Evolutionary conservation across 2,888 invertebrate species (phyloP), one percentile per base, ranked within the genome.

Genomic region (Torymus texanus): DNA sequence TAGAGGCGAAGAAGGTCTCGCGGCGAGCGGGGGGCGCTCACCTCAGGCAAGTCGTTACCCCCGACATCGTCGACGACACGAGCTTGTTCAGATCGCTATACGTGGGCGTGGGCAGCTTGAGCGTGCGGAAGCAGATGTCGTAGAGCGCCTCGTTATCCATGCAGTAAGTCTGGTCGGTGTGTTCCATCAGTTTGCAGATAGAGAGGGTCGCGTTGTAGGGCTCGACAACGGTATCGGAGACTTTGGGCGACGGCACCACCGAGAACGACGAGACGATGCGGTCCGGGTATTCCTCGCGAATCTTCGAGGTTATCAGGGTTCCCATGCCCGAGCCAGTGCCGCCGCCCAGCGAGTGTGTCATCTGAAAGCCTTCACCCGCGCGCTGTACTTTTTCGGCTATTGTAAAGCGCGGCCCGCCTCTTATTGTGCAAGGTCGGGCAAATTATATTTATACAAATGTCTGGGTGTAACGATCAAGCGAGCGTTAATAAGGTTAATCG

Each of bases 71-170:
- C 77, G 95, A 93, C 53, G 96, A 95, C 68, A 97, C 97, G 84
- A 98, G 92, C 91, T 98, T 96, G 92, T 98, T 98, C 83, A 98
- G 92, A 91, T 98, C 97, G 85, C 97, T 96, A 90, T 98, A 98
- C 24, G 97, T 97, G 82, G 97, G 97, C 55, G 96, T 96, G 84
- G 94, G 94, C 56, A 97, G 12, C 91, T 97, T 97, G 84, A 97
- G 92, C 73, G 97, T 97, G 85, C 97, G 93, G 93, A 96, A 97
- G 92, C 97, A 97, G 90, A 97, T 97, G 90, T 97, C 96, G 88
- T 97, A 97, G 85, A 97, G 93, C 84, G 97, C 97, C 91, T 97
- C 97, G 90, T 97, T 97, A 91, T 97, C 97, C 87, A 97, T 97
- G 90, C 97, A 97, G 92, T 95, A 97, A 56, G 96, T 96, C 91